Evolutionary conservation across 2,888 invertebrate species (phyloP).

Genomic region (Plagiodera versicolora): DNA sequence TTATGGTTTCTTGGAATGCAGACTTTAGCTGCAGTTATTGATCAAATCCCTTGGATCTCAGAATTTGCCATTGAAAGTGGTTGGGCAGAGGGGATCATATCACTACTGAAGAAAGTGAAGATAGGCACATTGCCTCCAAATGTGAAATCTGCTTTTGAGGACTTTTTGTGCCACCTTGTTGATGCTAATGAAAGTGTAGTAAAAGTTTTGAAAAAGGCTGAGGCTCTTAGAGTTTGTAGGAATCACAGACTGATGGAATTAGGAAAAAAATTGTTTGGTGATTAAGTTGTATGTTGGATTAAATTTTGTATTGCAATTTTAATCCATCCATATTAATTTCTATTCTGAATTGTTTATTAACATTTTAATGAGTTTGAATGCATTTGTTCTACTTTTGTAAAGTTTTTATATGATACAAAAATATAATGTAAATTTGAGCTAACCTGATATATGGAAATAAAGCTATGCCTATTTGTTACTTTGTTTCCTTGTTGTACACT

Average conservation of each 20-base stretch:
- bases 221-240: constrained; percentile 80
- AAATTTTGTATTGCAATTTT: constrained; percentile 9
- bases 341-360: neutral
- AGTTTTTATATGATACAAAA: constrained; percentile 9
- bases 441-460: constrained; percentile 1
- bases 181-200: constrained; percentile 75
- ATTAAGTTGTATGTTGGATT: constrained; percentile 57
- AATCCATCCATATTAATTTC: neutral
- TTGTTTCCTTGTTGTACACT: neutral
- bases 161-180: constrained; percentile 82
- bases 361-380: neutral
- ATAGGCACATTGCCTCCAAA: constrained; percentile 79
- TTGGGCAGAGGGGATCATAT: constrained; percentile 88
- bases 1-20: constrained; percentile 95
- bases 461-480: constrained; percentile 9
- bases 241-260: constrained; percentile 88
- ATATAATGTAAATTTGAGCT: too few relatives aligned
- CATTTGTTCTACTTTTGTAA: constrained; percentile 10
- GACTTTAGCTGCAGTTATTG: constrained; percentile 74
- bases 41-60: constrained; percentile 84
- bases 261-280: constrained; percentile 85
- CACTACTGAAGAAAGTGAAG: constrained; percentile 80
- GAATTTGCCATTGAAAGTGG: constrained; percentile 91
- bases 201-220: constrained; percentile 77
- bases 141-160: constrained; percentile 88